These are phyloP conservation scores for Holothuria leucospilota DNA, from an alignment of 53 echinoderm and acorn worm genomes.

Conservation along the genomic window DNA sequence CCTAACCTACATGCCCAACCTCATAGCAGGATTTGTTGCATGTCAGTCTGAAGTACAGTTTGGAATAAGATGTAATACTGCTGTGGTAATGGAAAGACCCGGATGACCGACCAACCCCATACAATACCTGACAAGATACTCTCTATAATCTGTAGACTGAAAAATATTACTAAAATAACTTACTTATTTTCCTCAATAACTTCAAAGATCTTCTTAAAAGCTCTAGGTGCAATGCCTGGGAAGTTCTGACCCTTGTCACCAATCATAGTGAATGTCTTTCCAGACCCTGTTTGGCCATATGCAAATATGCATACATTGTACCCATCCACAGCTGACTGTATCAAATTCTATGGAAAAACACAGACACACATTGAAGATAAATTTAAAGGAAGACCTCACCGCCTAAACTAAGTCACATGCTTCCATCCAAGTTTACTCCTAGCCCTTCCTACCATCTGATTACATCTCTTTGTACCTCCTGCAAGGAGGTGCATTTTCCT, in stretches of 20 bases:
- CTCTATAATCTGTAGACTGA: no score
- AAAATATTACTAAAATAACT: conserved; percentile 18
- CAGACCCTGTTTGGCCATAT: conserved; percentile 97
- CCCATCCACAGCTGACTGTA: conserved; percentile 95
- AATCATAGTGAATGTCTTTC: conserved; percentile 99
- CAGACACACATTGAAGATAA: not conserved
- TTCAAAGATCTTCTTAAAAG: conserved; percentile 88
- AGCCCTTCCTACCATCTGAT: no score
- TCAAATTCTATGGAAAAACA: conserved; percentile 73
- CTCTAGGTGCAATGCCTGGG: conserved; percentile 94
- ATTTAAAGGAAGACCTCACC: not conserved
- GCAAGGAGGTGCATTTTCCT: no score
- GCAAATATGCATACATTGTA: conserved; percentile 99
- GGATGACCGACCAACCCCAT: no score
- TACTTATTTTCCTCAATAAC: conserved; percentile 96
- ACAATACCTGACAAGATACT: no score
- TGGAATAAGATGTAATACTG: no score
- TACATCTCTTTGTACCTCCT: no score
- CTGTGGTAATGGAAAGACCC: no score
- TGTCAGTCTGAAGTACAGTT: no score
- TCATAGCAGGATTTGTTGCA: no score
- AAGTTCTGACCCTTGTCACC: conserved; percentile 89
- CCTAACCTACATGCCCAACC: no score
- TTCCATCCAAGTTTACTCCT: no score
- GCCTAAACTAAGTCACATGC: not conserved